Evolutionary conservation across 30 jellyfish, hydroid and myxozoan species (phyloP).

Genomic region (Hydractinia echinata): DNA sequence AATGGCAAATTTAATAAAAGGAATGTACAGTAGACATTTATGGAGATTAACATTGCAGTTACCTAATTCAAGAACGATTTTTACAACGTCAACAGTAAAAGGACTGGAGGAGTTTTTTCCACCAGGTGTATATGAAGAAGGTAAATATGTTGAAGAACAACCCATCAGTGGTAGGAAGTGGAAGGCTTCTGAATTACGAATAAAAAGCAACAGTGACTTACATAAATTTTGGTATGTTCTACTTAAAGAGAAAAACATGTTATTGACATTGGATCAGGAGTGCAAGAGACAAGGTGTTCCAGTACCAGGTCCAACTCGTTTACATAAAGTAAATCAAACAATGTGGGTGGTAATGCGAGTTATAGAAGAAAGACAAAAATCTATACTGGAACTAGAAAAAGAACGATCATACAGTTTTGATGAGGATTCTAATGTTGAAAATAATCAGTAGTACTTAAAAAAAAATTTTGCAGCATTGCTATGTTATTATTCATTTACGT

Average conservation of each 20-base stretch:
- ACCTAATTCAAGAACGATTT: no score
- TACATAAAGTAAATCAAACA: conserved; percentile 64
- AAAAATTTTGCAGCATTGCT: not conserved
- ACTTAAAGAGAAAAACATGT: conserved; percentile 88
- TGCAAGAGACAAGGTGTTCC: conserved; percentile 78
- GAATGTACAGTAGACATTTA: no score
- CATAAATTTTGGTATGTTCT: conserved; percentile 97
- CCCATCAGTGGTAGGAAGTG: conserved; percentile 73
- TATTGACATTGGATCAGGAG: conserved; percentile 76
- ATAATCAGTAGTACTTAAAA: not conserved
- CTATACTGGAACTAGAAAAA: conserved; percentile 53
- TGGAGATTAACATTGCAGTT: no score
- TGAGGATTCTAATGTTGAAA: not conserved
- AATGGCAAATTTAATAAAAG: no score
- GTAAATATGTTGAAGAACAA: conserved; percentile 65
- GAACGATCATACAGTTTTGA: conserved; percentile 50
- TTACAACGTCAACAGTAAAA: not conserved
- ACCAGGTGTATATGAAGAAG: conserved; percentile 81
- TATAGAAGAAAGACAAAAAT: conserved; percentile 60
- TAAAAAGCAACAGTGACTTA: conserved; percentile 67
- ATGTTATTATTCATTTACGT: no score
- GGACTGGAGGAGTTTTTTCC: conserved; percentile 97
- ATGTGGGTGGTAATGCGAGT: conserved; percentile 70
- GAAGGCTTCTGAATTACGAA: conserved; percentile 87
- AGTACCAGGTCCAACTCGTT: conserved; percentile 90